A percentile compares a stretch with the other conserved stretches of the same genome.
Evolutionary conservation across 2,888 invertebrate species (phyloP).

Genomic region (Zaprionus obscuricornis): DNA sequence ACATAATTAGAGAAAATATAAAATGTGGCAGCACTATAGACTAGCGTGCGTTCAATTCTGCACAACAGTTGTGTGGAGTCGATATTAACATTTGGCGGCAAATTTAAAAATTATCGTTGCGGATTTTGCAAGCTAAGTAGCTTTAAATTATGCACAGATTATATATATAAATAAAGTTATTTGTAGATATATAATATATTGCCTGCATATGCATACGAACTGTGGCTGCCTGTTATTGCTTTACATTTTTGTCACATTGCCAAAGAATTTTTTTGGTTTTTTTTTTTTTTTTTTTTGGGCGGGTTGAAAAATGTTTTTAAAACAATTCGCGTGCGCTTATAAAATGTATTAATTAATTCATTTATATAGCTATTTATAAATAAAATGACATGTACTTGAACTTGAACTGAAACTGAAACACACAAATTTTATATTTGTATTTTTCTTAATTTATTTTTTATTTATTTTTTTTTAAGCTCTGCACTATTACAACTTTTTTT

Average conservation of each 20-base stretch:
- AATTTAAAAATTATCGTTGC: too few relatives aligned
- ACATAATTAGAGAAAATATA: not conserved
- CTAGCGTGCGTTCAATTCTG: conserved; percentile 12
- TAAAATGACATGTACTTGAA: not conserved
- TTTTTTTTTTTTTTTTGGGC: conserved; percentile 5
- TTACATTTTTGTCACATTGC: conserved; percentile 60
- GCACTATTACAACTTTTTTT: not conserved
- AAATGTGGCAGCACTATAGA: conserved; percentile 40
- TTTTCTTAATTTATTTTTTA: not conserved
- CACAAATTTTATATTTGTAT: not conserved
- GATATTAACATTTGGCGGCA: too few relatives aligned
- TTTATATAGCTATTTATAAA: too few relatives aligned
- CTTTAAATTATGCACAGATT: too few relatives aligned
- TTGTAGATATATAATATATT: too few relatives aligned
- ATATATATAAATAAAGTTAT: too few relatives aligned
- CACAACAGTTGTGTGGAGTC: not conserved
- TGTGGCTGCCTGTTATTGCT: conserved; percentile 3
- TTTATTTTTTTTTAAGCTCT: not conserved
- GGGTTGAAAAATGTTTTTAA: conserved; percentile 18
- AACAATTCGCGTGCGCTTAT: conserved; percentile 32
- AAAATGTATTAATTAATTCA: conserved; percentile 25
- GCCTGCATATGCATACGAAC: too few relatives aligned
- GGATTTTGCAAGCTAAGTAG: too few relatives aligned
- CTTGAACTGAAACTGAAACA: not conserved
- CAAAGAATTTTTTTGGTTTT: conserved; percentile 54